A percentile compares a stretch with the other conserved stretches of the same genome.
These are phyloP conservation scores for Peromyscus maniculatus DNA, from an alignment of 2,113 vertebrate genomes.

Conservation along the genomic window DNA sequence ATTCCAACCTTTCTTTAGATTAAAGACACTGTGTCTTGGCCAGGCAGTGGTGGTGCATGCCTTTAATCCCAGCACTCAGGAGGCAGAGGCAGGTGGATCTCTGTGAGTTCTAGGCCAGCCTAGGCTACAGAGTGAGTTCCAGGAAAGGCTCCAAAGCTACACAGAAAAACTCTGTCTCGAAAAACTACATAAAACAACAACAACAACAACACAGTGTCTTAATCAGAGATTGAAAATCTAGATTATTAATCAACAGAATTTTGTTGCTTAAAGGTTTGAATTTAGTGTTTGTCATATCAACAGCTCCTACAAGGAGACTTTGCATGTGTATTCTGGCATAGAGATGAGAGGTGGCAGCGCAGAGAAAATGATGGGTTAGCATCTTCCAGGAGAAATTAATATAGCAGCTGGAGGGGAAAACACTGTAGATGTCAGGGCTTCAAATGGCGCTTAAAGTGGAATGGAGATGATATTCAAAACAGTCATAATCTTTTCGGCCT, in stretches of 20 bases:
- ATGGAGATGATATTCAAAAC: conserved; percentile 60
- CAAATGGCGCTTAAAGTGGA: conserved; percentile 58
- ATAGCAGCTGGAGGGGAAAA: conserved; percentile 58
- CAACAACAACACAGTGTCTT: neutral
- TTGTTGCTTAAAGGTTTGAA: neutral
- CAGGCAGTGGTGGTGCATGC: too few species aligned
- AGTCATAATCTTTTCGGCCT: conserved; percentile 56
- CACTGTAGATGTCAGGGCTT: neutral
- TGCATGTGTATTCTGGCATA: conserved; percentile 11
- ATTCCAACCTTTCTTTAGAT: neutral
- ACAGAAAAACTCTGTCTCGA: too few species aligned
- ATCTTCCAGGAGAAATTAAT: conserved; percentile 53
- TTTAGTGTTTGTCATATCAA: neutral
- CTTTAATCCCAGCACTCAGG: too few species aligned
- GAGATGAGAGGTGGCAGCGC: neutral
- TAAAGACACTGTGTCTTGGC: neutral
- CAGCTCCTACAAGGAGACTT: neutral
- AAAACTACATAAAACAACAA: too few species aligned
- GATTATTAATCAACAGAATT: neutral
- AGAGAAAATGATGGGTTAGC: conserved; percentile 30
- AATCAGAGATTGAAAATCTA: conserved; percentile 18
- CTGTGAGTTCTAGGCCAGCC: too few species aligned
- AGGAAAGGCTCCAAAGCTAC: too few species aligned
- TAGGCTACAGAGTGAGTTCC: too few species aligned
- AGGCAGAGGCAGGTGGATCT: too few species aligned